Conservation (phyloP, 2,888 invertebrate species). For the Aricia artaxerxes region DNA sequence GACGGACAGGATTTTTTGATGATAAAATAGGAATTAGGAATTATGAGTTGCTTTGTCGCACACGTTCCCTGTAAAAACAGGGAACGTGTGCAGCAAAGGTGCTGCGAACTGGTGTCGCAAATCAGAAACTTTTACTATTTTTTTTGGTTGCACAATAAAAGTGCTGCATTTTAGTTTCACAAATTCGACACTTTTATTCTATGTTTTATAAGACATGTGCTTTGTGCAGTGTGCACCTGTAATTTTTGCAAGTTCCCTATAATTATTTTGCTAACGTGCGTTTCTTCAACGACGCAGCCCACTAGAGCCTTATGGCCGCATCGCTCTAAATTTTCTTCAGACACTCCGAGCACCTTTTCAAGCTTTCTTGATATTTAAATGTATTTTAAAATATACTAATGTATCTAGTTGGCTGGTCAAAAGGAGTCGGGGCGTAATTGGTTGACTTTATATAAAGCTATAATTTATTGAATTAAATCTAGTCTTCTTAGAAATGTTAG, state of each 20-base stretch:
- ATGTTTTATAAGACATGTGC: too few relatives aligned
- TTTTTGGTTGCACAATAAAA: too few relatives aligned
- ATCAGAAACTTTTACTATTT: too few relatives aligned
- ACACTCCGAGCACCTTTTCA: background rate
- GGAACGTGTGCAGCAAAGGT: too few relatives aligned
- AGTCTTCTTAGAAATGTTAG: background rate
- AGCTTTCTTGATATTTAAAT: background rate
- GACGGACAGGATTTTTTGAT: background rate
- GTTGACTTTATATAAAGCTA: background rate
- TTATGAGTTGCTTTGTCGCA: too few relatives aligned
- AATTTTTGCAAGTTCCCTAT: too few relatives aligned
- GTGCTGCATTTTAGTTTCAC: too few relatives aligned
- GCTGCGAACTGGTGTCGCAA: too few relatives aligned
- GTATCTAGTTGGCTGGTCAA: background rate
- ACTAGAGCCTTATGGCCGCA: background rate
- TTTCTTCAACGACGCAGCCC: background rate
- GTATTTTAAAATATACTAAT: background rate
- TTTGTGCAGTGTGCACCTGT: too few relatives aligned
- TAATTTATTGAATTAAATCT: background rate
- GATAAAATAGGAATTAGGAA: too few relatives aligned
- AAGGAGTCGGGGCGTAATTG: background rate
- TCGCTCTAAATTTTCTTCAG: background rate
- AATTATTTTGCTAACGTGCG: background rate
- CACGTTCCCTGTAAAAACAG: too few relatives aligned
- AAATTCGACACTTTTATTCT: too few relatives aligned